A percentile compares a stretch with the other conserved stretches of the same genome.
These are phyloP conservation scores for Schizaphis graminum DNA, from an alignment of 2,888 invertebrate species.

Conservation along the genomic window DNA sequence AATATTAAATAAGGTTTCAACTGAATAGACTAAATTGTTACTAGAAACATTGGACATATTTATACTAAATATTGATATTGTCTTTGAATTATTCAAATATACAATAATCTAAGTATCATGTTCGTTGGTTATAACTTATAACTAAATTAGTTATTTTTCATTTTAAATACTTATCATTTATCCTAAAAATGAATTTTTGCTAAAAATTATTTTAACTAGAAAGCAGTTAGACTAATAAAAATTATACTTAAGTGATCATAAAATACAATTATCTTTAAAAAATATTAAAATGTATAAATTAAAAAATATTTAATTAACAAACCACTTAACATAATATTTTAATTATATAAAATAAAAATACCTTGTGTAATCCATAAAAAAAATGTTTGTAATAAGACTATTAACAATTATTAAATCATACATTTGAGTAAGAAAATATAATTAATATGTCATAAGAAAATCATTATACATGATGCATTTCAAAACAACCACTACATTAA, in stretches of 20 bases:
- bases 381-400: not conserved
- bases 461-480: not conserved
- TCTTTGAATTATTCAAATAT: not conserved
- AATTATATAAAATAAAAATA: not conserved
- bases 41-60: not conserved
- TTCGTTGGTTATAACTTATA: not conserved
- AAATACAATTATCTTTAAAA: not conserved
- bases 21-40: not conserved
- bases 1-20: not conserved
- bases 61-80: not conserved
- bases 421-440: not conserved
- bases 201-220: not conserved
- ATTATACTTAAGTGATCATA: not conserved
- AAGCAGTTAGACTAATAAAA: not conserved
- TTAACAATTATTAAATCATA: not conserved
- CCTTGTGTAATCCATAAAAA: not conserved
- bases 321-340: not conserved
- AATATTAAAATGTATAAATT: not conserved
- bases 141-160: not conserved
- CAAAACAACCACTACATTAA: not conserved
- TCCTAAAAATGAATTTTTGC: not conserved
- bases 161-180: not conserved
- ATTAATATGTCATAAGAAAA: not conserved
- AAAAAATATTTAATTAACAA: not conserved
- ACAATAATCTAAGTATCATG: not conserved